Conservation (phyloP, 2,888 invertebrate genomes). For the Ennomos quercinarius region DNA sequence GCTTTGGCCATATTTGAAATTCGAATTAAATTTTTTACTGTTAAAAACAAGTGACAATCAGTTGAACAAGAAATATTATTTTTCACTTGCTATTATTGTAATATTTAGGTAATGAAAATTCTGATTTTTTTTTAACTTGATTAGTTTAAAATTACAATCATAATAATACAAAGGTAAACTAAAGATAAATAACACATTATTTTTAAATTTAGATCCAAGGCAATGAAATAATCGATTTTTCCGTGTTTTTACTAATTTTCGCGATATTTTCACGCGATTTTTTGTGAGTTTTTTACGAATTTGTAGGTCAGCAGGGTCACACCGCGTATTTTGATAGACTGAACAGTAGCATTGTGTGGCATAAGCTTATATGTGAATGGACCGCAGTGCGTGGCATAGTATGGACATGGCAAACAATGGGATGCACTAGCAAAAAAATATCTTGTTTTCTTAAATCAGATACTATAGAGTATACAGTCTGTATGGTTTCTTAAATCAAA, state of each 20-base stretch:
- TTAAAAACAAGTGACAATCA: too few species aligned
- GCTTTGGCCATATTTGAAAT: slow-evolving; percentile 14
- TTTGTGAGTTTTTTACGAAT: slow-evolving; percentile 25
- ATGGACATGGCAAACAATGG: slow-evolving; percentile 53
- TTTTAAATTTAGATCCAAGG: neutral
- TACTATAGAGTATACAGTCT: too few species aligned
- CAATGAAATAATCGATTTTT: slow-evolving; percentile 7
- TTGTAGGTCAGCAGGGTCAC: slow-evolving; percentile 72
- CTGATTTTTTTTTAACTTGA: too few species aligned
- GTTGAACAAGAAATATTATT: too few species aligned
- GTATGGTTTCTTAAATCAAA: too few species aligned
- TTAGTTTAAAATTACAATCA: too few species aligned
- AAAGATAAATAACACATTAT: neutral
- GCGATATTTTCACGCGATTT: slow-evolving; percentile 26
- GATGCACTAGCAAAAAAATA: too few species aligned
- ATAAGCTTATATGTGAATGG: slow-evolving; percentile 81
- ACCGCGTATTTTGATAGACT: slow-evolving; percentile 69
- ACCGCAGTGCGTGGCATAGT: slow-evolving; percentile 55
- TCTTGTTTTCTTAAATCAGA: too few species aligned
- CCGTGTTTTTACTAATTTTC: slow-evolving; percentile 31
- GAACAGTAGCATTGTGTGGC: slow-evolving; percentile 74
- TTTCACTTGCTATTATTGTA: too few species aligned
- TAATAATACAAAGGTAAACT: neutral
- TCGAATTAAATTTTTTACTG: neutral
- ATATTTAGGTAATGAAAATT: too few species aligned